Evolutionary conservation across 2,888 invertebrate genomes (phyloP).

Genomic region (Anticlea derivata): DNA sequence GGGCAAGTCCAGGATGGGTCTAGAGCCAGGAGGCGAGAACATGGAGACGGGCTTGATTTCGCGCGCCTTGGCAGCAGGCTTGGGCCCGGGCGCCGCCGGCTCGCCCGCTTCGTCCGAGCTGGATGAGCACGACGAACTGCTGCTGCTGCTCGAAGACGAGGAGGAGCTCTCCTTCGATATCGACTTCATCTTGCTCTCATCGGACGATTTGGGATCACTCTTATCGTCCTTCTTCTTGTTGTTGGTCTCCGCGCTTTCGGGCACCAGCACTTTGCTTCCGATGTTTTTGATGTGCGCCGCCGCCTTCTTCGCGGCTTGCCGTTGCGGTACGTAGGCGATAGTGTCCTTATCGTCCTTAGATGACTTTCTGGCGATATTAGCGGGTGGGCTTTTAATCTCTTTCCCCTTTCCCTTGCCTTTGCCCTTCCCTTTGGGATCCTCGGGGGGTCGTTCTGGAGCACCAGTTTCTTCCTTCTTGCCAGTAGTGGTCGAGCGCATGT

Average conservation of each 20-base stretch:
- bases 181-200: constrained; percentile 64
- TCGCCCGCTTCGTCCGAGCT: constrained; percentile 85
- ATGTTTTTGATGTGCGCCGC: constrained; percentile 94
- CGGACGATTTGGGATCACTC: constrained; percentile 56
- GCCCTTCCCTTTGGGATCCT: constrained; percentile 69
- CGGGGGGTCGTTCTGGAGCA: constrained; percentile 58
- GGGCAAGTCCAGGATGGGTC: constrained; percentile 88
- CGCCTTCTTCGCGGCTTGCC: constrained; percentile 96
- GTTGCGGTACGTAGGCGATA: constrained; percentile 93
- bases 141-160: constrained; percentile 79
- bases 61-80: constrained; percentile 71
- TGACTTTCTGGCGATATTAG: constrained; percentile 75
- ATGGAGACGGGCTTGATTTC: constrained; percentile 72
- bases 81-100: constrained; percentile 60
- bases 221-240: constrained; percentile 70
- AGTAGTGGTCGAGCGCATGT: constrained; percentile 88
- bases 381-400: constrained; percentile 65
- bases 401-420: constrained; percentile 75
- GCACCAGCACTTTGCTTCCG: constrained; percentile 78
- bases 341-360: constrained; percentile 87
- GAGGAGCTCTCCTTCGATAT: constrained; percentile 76
- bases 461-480: constrained; percentile 69
- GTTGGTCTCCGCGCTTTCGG: constrained; percentile 62
- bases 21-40: constrained; percentile 75
- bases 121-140: constrained; percentile 76